Evolutionary conservation across 2,797 vertebrate genomes (phyloP).

Genomic region (Myotis vivesi): DNA sequence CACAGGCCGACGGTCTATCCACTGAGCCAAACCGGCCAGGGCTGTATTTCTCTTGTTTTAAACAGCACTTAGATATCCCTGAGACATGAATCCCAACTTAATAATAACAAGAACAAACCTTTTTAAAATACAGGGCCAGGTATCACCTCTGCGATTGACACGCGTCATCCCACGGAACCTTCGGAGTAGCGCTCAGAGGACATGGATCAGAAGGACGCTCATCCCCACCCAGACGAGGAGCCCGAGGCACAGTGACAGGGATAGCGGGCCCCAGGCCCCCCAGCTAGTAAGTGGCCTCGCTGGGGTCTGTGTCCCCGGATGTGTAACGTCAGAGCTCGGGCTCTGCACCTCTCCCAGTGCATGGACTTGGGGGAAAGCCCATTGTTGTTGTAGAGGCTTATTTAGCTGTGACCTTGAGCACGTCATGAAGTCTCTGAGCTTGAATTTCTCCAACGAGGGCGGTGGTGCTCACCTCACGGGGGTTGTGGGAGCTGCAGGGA

Average conservation of each 20-base stretch:
- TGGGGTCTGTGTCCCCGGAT: not conserved
- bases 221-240: not conserved
- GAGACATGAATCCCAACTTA: not conserved
- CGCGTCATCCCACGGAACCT: accelerated
- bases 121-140: not conserved
- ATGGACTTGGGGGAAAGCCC: not conserved
- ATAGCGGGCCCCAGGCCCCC: not conserved
- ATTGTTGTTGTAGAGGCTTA: not conserved
- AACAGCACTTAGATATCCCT: not conserved
- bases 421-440: not conserved
- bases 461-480: accelerated
- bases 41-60: not conserved
- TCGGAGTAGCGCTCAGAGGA: not conserved
- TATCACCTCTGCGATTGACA: not conserved
- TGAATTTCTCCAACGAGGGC: not conserved
- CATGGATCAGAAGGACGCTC: not conserved
- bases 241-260: not conserved
- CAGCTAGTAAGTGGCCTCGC: not conserved
- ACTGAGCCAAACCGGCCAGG: too few species aligned
- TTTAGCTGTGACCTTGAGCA: not conserved
- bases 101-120: not conserved
- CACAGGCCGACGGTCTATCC: too few species aligned
- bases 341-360: not conserved
- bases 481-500: too few species aligned
- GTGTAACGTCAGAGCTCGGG: not conserved